phyloP scores from a whole-genome alignment of 2,888 invertebrate genomes.

The Brachypalpus laphriformis region DNA sequence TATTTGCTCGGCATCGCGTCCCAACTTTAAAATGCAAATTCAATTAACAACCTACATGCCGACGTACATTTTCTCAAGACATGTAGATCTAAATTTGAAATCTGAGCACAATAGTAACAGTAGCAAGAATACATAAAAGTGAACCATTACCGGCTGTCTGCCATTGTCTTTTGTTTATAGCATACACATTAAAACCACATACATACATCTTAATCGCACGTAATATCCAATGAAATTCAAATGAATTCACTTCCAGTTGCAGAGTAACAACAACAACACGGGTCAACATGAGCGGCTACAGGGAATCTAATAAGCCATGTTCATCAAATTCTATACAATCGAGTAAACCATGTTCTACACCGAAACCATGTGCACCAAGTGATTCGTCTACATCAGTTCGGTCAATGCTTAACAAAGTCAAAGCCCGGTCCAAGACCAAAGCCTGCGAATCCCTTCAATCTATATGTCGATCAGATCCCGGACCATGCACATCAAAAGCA shows the following conservation, averaged over 20 bases:
- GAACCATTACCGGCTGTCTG: neutral
- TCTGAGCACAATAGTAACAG: neutral
- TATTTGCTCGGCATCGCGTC: no score
- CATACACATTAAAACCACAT: conserved; percentile 13
- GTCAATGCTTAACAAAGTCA: neutral
- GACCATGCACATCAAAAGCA: conserved; percentile 7
- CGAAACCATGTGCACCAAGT: neutral
- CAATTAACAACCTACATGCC: conserved; percentile 16
- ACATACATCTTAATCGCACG: conserved; percentile 28
- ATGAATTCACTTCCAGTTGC: conserved; percentile 22
- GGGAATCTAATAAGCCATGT: neutral
- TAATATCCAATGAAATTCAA: conserved; percentile 19
- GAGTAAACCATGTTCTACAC: neutral
- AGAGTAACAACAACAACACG: conserved; percentile 20
- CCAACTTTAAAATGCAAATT: conserved; percentile 8
- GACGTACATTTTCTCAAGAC: neutral
- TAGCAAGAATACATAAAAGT: no score
- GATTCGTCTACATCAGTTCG: neutral
- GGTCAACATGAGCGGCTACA: neutral
- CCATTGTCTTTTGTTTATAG: neutral
- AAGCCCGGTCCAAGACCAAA: neutral
- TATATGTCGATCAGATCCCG: neutral
- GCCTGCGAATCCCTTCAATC: neutral
- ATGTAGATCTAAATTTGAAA: neutral
- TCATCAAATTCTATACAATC: neutral